Base-by-base conservation (phyloP, 2,888 invertebrate species). In the Apamea monoglypha region DNA sequence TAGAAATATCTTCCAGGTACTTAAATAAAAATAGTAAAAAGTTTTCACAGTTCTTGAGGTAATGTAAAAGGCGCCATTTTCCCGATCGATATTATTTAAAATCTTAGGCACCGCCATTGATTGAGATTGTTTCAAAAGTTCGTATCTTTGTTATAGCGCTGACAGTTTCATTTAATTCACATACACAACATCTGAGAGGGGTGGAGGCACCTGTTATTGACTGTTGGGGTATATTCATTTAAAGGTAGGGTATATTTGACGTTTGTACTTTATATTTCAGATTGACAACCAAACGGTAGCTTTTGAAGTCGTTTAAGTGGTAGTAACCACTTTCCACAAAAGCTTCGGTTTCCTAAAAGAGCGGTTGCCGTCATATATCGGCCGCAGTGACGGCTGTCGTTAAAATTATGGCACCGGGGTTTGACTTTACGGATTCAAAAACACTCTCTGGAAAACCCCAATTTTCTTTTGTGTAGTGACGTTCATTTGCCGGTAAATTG, bases 111-210 rank as follows among this genome's bases (percentile, higher is more conserved):
- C 66, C 75, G 8, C 70, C 59, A 66, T 80, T 87, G 78, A 86
- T 86, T 87, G 78, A 71, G 61, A 75, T 87, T 87, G 78, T 87
- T 83, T 59, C 64, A 44, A 75, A 87, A 87, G 64, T 87, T 85
- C 40, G 70, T 75, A 82, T 80, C 76, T 85, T 78, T 77, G 76
- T 80, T 78, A 75, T 78, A 70, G 61, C 16, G 69, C 69, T 85
- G 87, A 82, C 88, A 87, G 80, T 85, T 76, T 76, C 82, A 80
- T 87, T 87, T 76, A 82, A 73, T 87, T 80, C 76, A 73, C 71
- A 78, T 78, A 76, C 66, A 75, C 59, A 77, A 75, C 66, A 70
- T 76, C 32, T 32, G 32, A 61, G 76, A 66, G 76, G 70, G 87
- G 87, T 78, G 47, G 53, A 61, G 10, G 53, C n/a, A 44, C 69